Conservation (phyloP, 2,797 vertebrate species). For the Rhyacichthys aspro region DNA sequence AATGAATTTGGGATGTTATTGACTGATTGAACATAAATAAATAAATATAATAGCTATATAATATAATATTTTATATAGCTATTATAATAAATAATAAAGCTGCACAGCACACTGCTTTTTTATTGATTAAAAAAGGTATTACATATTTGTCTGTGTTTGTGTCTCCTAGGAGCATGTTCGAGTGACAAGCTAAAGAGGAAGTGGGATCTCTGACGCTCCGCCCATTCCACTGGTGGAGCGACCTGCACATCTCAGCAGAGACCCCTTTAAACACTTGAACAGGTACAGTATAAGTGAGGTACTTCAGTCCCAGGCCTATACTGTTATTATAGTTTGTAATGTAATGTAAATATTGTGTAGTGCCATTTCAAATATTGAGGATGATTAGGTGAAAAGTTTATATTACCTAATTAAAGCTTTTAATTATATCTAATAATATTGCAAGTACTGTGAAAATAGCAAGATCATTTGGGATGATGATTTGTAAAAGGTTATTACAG, state of each 20-base stretch:
- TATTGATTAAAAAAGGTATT: no score
- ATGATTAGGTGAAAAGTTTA: not conserved
- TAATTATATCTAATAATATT: not conserved
- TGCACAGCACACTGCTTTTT: no score
- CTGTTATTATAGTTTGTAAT: no score
- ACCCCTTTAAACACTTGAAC: constrained; percentile 47
- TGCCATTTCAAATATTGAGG: not conserved
- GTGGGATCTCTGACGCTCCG: constrained; percentile 74
- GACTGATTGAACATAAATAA: no score
- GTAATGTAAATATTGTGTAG: no score
- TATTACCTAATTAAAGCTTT: no score
- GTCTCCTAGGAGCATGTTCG: constrained; percentile 70
- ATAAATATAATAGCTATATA: no score
- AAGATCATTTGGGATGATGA: constrained; percentile 5
- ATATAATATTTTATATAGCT: no score
- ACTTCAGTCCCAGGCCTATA: no score
- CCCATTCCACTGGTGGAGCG: constrained; percentile 70
- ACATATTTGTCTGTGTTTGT: constrained; percentile 13
- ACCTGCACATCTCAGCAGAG: constrained; percentile 68
- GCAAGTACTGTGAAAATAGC: constrained; percentile 1
- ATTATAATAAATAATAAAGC: no score
- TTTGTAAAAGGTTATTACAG: constrained; percentile 23
- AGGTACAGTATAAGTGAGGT: constrained; percentile 51
- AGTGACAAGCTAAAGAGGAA: constrained; percentile 68
- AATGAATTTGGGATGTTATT: no score